Evolutionary conservation across 64 coral and sea anemone species (phyloP).

Genomic region (Stylophora pistillata): DNA sequence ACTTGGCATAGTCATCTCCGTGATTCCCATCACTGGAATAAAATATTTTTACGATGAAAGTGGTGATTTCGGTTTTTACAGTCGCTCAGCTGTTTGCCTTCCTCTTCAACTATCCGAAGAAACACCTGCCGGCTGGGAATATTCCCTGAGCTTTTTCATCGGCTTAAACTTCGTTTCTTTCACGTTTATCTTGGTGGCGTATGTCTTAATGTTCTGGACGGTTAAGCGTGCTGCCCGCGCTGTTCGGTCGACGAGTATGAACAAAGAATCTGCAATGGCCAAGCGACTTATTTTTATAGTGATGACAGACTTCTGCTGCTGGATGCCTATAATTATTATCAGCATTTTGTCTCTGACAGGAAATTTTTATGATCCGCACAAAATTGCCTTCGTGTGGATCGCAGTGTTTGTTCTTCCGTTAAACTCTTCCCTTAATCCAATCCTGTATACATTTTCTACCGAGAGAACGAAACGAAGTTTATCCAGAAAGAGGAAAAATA

Average conservation of each 20-base stretch:
- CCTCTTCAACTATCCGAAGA: constrained; percentile 8
- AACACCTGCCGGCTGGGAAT: constrained; percentile 21
- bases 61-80: constrained; percentile 12
- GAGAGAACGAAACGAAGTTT: not conserved
- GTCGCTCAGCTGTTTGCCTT: constrained; percentile 34
- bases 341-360: constrained; percentile 17
- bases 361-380: constrained; percentile 31
- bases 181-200: constrained; percentile 32
- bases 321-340: constrained; percentile 53
- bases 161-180: constrained; percentile 12
- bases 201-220: constrained; percentile 28
- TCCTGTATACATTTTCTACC: constrained; percentile 45
- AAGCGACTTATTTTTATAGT: constrained; percentile 20
- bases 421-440: constrained; percentile 42
- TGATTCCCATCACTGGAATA: not conserved
- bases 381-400: constrained; percentile 38
- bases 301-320: constrained; percentile 42
- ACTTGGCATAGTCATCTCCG: not conserved
- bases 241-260: not conserved
- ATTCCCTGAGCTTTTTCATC: constrained; percentile 10
- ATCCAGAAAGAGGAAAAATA: not conserved
- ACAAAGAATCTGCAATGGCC: constrained; percentile 37
- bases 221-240: constrained; percentile 1
- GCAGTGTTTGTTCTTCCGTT: constrained; percentile 53
- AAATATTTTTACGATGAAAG: constrained; percentile 19